phyloP scores from a whole-genome alignment of 2,888 invertebrate species.

The Celastrina argiolus region DNA sequence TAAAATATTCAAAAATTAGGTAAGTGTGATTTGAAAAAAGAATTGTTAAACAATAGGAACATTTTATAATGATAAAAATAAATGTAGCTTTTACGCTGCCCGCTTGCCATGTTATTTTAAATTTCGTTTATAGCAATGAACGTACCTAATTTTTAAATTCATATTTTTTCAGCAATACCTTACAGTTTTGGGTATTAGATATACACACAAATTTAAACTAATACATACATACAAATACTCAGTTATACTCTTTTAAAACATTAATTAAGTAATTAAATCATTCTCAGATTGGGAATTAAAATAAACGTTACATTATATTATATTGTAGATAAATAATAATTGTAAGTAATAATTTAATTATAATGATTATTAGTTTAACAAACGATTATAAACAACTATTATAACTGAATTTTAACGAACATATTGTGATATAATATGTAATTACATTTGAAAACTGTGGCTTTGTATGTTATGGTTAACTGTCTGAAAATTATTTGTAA shows the following conservation, averaged over 20 bases:
- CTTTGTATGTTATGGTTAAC: conserved; percentile 5
- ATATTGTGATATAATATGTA: background rate
- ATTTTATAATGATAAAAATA: no score
- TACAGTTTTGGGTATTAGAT: no score
- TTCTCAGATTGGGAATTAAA: background rate
- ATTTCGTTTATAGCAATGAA: no score
- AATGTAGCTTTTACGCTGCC: no score
- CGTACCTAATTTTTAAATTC: no score
- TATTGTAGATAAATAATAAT: background rate
- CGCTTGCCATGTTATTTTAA: no score
- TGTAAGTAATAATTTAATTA: background rate
- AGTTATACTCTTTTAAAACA: background rate
- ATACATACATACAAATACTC: background rate
- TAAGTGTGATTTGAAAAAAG: background rate
- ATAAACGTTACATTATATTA: background rate
- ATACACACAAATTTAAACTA: background rate
- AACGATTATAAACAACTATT: background rate
- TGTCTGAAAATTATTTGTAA: background rate
- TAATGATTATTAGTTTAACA: background rate
- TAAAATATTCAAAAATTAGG: background rate
- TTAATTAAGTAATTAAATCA: background rate
- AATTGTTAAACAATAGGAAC: no score
- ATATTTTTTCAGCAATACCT: no score
- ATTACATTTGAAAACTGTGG: background rate
- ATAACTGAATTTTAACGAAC: background rate